Conservation (phyloP, 2,888 invertebrate genomes). For the Campaea margaritaria region DNA sequence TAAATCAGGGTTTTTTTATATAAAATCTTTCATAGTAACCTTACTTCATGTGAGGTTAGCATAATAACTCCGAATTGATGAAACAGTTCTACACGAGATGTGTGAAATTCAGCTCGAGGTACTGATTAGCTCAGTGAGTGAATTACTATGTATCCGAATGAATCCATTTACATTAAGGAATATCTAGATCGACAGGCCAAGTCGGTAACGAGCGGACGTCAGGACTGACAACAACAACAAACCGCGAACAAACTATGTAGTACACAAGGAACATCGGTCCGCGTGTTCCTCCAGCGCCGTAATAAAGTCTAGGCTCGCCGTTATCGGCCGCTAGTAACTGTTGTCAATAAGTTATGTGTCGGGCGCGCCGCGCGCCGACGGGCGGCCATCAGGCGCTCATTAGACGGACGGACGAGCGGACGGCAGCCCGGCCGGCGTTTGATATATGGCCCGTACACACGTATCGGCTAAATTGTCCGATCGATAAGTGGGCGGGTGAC, state of each 20-base stretch:
- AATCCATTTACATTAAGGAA: too few species aligned
- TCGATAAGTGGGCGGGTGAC: slow-evolving; percentile 78
- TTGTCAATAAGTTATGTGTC: slow-evolving; percentile 49
- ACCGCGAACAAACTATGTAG: slow-evolving; percentile 12
- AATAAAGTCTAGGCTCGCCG: slow-evolving; percentile 38
- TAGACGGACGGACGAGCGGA: slow-evolving; percentile 50
- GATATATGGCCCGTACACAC: slow-evolving; percentile 74
- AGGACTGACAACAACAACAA: too few species aligned
- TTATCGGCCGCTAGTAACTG: slow-evolving; percentile 45
- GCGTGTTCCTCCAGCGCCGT: slow-evolving; percentile 19
- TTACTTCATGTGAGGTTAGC: too few species aligned
- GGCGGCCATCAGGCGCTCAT: slow-evolving; percentile 30
- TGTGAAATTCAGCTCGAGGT: too few species aligned
- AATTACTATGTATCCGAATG: too few species aligned
- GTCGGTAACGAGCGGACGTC: not conserved
- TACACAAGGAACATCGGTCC: slow-evolving; percentile 27
- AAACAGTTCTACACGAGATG: too few species aligned
- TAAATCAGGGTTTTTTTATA: too few species aligned
- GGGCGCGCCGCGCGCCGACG: slow-evolving; percentile 22
- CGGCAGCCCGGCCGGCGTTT: slow-evolving; percentile 54
- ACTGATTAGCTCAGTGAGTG: too few species aligned
- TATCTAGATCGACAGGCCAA: slow-evolving; percentile 2
- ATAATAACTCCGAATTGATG: too few species aligned
- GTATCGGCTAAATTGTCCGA: slow-evolving; percentile 74
- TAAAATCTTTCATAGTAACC: too few species aligned